phyloP scores from a whole-genome alignment of 2,113 vertebrate genomes.

The Pseudorectes ferrugineus region DNA sequence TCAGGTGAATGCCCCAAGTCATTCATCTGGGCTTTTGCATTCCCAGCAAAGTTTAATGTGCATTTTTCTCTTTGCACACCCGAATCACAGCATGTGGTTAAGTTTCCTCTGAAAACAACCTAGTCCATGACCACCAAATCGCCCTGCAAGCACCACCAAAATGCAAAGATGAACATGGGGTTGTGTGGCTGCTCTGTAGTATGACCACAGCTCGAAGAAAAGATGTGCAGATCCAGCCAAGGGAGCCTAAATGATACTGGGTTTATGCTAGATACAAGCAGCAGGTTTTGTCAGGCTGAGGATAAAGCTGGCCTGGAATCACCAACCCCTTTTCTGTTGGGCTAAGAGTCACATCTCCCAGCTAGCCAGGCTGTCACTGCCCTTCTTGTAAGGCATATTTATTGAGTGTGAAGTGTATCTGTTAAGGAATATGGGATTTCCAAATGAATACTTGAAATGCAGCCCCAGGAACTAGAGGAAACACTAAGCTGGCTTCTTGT shows the following conservation, averaged over 20 bases:
- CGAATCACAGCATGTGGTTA: neutral
- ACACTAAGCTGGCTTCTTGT: neutral
- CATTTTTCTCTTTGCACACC: neutral
- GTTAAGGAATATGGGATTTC: neutral
- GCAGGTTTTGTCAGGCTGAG: neutral
- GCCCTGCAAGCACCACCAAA: neutral
- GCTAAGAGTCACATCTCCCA: neutral
- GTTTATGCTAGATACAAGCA: neutral
- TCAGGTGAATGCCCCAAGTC: neutral
- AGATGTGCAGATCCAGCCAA: neutral
- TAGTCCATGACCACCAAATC: neutral
- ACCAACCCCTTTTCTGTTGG: neutral
- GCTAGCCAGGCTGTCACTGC: neutral
- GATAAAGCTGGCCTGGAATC: neutral
- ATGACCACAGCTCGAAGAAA: rapidly evolving
- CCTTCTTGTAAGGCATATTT: neutral
- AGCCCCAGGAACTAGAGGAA: neutral
- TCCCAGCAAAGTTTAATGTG: neutral
- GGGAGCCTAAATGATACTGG: rapidly evolving
- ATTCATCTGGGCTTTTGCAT: neutral
- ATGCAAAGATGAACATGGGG: rapidly evolving
- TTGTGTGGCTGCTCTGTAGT: neutral
- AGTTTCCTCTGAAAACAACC: neutral
- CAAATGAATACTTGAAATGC: neutral
- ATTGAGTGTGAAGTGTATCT: neutral